Evolutionary conservation across 2,113 vertebrate genomes (phyloP).

Genomic region (Laticauda laticaudata): DNA sequence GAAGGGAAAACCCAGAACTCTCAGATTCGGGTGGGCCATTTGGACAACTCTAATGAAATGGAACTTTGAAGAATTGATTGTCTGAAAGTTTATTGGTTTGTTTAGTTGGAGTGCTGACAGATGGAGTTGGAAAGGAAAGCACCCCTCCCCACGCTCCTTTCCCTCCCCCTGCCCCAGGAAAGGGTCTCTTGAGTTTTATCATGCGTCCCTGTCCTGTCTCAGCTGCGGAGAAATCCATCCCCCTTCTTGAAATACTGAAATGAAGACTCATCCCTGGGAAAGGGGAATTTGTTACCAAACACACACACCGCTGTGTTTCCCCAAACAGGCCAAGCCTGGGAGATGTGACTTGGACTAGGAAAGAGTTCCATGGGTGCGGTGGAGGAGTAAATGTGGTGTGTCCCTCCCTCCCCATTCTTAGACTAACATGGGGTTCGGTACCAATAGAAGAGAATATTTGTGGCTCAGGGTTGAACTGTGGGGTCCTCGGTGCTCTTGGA

Average conservation of each 20-base stretch:
- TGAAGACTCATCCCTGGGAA: not conserved
- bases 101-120: too few relatives aligned
- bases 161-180: too few relatives aligned
- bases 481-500: not conserved
- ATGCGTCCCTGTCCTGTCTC: not conserved
- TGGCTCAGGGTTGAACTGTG: too few relatives aligned
- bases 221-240: not conserved
- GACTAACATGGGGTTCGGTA: not conserved
- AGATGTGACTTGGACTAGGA: too few relatives aligned
- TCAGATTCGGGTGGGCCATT: too few relatives aligned
- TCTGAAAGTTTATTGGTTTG: too few relatives aligned
- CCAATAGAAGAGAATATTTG: too few relatives aligned
- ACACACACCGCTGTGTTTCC: not conserved
- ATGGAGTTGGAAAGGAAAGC: not conserved
- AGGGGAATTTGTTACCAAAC: not conserved
- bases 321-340: not conserved
- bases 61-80: too few relatives aligned
- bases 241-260: not conserved
- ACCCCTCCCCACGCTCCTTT: not conserved
- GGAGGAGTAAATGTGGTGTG: not conserved
- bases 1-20: too few relatives aligned
- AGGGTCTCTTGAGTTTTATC: not conserved
- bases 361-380: too few relatives aligned
- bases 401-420: not conserved
- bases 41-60: too few relatives aligned